Percentiles rank a stretch among this genome's conserved stretches.
Conservation (phyloP, 2,888 invertebrate species). For the Lepidochrysops patricia region DNA sequence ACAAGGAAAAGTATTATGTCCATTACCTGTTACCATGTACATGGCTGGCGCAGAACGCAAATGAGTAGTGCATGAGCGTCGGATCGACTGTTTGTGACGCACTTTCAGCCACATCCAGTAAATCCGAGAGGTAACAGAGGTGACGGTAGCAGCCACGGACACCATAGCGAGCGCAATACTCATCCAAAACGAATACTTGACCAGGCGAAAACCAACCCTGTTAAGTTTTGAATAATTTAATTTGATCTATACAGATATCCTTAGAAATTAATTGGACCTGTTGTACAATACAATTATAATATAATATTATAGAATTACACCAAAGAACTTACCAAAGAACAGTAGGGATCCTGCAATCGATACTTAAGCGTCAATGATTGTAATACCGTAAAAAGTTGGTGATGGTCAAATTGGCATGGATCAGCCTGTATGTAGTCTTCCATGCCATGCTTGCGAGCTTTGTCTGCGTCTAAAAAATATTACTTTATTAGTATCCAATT, state of each 20-base stretch:
- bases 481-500: neutral
- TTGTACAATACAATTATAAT: no score
- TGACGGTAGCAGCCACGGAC: conserved; percentile 98
- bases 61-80: conserved; percentile 98
- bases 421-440: conserved; percentile 99
- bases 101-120: conserved; percentile 95
- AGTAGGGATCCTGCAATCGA: conserved; percentile 97
- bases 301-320: neutral
- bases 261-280: no score
- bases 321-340: conserved; percentile 84
- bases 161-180: conserved; percentile 97
- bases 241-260: no score
- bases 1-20: neutral
- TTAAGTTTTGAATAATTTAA: conserved; percentile 23
- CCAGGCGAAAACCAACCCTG: conserved; percentile 99
- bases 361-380: conserved; percentile 96
- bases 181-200: conserved; percentile 98
- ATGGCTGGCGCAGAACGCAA: conserved; percentile 99
- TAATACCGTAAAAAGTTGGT: conserved; percentile 90
- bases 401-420: conserved; percentile 97
- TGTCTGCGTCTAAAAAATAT: conserved; percentile 83
- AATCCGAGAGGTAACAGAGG: conserved; percentile 94
- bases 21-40: conserved; percentile 97
- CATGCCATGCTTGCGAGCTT: conserved; percentile 98
- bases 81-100: conserved; percentile 95